Evolutionary conservation across 2,888 invertebrate species (phyloP).

Genomic region (Euspilapteryx auroguttella): DNA sequence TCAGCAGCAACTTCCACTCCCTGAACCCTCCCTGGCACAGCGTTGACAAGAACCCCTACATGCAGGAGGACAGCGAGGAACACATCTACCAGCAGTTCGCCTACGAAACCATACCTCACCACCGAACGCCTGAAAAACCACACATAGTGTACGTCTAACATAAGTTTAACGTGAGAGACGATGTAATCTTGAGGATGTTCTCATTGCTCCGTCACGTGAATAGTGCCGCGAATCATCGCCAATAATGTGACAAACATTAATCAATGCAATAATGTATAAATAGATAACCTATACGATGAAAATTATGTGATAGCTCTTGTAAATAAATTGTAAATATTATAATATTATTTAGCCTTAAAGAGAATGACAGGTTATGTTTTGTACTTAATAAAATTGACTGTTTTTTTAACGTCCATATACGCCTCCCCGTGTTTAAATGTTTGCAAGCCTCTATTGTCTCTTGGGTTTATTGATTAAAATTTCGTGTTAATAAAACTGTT

Average conservation of each 20-base stretch:
- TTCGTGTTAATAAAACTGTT: too few relatives aligned
- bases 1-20: slow-evolving; percentile 54
- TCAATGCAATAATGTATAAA: slow-evolving; percentile 61
- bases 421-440: too few relatives aligned
- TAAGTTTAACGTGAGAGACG: slow-evolving; percentile 42
- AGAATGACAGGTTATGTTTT: slow-evolving; percentile 49
- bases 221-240: slow-evolving; percentile 25
- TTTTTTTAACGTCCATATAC: too few relatives aligned
- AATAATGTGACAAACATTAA: slow-evolving; percentile 26
- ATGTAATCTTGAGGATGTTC: too few relatives aligned
- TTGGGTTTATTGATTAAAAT: too few relatives aligned
- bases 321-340: slow-evolving; percentile 47
- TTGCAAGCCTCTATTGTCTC: too few relatives aligned
- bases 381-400: slow-evolving; percentile 43
- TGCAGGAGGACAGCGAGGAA: slow-evolving; percentile 50
- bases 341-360: slow-evolving; percentile 22
- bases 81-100: slow-evolving; percentile 57
- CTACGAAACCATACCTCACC: slow-evolving; percentile 54
- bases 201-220: too few relatives aligned
- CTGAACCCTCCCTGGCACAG: slow-evolving; percentile 54
- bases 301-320: slow-evolving; percentile 60
- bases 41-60: slow-evolving; percentile 51
- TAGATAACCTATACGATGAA: slow-evolving; percentile 48
- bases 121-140: slow-evolving; percentile 57
- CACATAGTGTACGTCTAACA: slow-evolving; percentile 65